phyloP scores from a whole-genome alignment of 2,888 invertebrate species.

The Dryocosmus kuriphilus region DNA sequence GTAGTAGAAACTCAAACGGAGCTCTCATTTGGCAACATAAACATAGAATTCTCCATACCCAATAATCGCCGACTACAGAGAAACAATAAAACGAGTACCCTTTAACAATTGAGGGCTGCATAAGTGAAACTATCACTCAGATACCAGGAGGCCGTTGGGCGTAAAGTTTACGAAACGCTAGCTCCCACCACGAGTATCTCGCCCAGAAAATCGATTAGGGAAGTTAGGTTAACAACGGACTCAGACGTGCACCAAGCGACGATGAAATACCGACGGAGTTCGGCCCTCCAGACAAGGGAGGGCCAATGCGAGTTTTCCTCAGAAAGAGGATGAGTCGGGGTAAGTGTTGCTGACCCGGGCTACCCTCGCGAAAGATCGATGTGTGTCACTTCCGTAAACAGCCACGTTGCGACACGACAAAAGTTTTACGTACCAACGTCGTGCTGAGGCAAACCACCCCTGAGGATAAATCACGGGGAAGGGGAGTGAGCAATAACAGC shows the following conservation, averaged over 20 bases:
- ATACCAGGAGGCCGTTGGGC: background rate
- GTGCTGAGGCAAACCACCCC: background rate
- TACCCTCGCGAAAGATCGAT: constrained; percentile 59
- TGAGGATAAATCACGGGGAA: background rate
- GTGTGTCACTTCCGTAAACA: constrained; percentile 67
- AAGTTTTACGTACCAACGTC: background rate
- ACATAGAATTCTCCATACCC: background rate
- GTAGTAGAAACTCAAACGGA: background rate
- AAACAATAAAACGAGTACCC: background rate
- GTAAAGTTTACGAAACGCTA: constrained; percentile 1
- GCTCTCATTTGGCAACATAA: background rate
- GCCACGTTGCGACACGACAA: constrained; percentile 44
- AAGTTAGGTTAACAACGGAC: constrained; percentile 34
- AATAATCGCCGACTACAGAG: background rate
- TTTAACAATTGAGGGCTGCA: background rate
- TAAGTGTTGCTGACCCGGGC: constrained; percentile 57
- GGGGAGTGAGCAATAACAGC: background rate
- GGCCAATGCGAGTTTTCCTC: constrained; percentile 3
- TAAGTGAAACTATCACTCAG: background rate
- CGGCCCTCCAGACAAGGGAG: background rate
- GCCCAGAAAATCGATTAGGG: constrained; percentile 26
- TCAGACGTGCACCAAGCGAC: background rate
- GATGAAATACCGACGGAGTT: background rate
- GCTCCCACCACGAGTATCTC: background rate
- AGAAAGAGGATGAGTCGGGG: constrained; percentile 33